Evolutionary conservation across 2,797 vertebrate genomes (phyloP).

Genomic region (Gephyroberyx darwinii): DNA sequence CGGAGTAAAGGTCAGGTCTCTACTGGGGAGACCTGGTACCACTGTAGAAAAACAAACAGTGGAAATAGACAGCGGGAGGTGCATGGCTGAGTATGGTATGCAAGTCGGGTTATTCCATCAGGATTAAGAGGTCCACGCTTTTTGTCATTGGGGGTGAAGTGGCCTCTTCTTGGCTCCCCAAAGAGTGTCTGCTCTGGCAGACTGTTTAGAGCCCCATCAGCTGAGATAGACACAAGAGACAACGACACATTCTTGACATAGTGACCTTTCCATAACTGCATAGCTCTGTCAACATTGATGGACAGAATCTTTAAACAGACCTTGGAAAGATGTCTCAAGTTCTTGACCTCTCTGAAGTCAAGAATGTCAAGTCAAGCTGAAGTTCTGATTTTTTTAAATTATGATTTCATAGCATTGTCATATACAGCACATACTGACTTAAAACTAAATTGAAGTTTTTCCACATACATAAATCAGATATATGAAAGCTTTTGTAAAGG

Average conservation of each 20-base stretch:
- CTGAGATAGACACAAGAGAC: conserved; percentile 32
- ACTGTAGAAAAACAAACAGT: conserved; percentile 75
- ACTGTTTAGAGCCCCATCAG: conserved; percentile 50
- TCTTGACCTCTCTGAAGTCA: conserved; percentile 5
- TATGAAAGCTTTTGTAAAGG: conserved; percentile 17
- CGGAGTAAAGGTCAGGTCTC: conserved; percentile 73
- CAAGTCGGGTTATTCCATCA: conserved; percentile 43
- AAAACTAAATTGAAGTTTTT: conserved; percentile 17
- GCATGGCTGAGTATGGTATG: conserved; percentile 33
- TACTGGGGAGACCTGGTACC: conserved; percentile 52
- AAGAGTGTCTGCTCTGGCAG: conserved; percentile 40
- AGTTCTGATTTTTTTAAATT: too few species aligned
- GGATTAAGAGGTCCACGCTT: conserved; percentile 39
- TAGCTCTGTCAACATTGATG: conserved; percentile 20
- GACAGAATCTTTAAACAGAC: conserved; percentile 48
- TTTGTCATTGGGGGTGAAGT: conserved; percentile 44
- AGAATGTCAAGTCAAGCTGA: not conserved
- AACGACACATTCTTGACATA: conserved; percentile 60
- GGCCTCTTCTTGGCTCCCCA: conserved; percentile 56
- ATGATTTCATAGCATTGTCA: not conserved
- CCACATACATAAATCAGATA: conserved; percentile 12
- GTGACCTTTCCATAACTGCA: conserved; percentile 40
- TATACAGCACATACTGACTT: not conserved
- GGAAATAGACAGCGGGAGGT: conserved; percentile 46
- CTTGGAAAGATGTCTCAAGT: conserved; percentile 20